Percentiles rank a stretch among this genome's conserved stretches.
Evolutionary conservation across 2,113 vertebrate genomes (phyloP).

Genomic region (Hepsetus odoe): DNA sequence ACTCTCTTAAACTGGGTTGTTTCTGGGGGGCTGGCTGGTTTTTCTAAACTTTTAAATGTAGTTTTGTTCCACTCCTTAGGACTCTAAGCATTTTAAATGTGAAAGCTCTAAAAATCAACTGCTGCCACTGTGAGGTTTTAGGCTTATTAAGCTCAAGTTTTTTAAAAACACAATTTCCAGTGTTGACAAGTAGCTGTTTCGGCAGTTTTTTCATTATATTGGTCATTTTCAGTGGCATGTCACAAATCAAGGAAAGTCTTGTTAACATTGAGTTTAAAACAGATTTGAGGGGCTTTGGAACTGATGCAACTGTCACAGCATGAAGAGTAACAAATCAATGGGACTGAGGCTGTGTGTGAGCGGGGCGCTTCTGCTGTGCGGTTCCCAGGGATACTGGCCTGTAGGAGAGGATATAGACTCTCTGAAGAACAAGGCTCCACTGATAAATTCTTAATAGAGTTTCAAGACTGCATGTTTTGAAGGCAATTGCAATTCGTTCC

Average conservation of each 20-base stretch:
- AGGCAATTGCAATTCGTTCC: background rate
- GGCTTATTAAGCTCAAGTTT: background rate
- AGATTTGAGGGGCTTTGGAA: conserved; percentile 20
- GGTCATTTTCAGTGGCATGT: conserved; percentile 22
- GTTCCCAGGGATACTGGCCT: conserved; percentile 18
- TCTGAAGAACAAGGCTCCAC: conserved; percentile 37
- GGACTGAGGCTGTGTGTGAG: conserved; percentile 15
- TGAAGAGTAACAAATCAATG: conserved; percentile 43
- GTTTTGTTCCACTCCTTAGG: background rate
- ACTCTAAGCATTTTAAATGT: background rate
- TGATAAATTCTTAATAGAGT: conserved; percentile 46
- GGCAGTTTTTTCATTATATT: background rate
- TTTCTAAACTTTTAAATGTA: background rate
- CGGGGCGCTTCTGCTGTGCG: conserved; percentile 24
- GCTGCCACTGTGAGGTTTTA: background rate
- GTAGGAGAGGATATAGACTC: conserved; percentile 29
- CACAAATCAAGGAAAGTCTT: conserved; percentile 45
- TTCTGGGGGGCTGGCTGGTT: background rate
- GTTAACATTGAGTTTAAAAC: conserved; percentile 40
- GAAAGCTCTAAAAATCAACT: background rate
- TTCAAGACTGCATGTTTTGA: conserved; percentile 32
- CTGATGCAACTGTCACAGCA: conserved; percentile 39
- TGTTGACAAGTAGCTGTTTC: background rate
- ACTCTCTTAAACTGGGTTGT: background rate
- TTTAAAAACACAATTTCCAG: background rate